Base-by-base conservation (phyloP, 2,888 invertebrate species). In the Epistrophe grossulariae region DNA sequence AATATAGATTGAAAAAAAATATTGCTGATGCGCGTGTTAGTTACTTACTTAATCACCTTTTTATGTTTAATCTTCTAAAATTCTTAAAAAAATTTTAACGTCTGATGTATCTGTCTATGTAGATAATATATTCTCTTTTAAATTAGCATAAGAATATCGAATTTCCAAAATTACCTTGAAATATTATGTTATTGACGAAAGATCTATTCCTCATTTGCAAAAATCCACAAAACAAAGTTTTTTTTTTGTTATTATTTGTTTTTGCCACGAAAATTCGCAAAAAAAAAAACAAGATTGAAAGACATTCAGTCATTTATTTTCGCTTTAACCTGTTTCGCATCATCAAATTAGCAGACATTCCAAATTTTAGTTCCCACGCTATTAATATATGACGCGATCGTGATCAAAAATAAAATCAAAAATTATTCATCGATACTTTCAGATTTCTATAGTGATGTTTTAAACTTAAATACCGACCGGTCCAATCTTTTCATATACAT, bases 301-400 rank as follows among this genome's bases (percentile, higher is more conserved):
- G 70, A 24, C 28, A 52, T 55, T 70, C 70, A 35, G 52, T 55
- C 55, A 81, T 45, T 76, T 28, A 55, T 74, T 52, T 80, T 24
- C 13, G 52, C 11, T 71, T 70, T 70, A 76, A 81, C 81, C 62
- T 52, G 70, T 81, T 81, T 76, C 62, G 28, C 38, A 35, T 55
- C 43, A 35, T 55, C 43, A 71, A 76, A 38, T 38, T 55, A 68
- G 40, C 40, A 62, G 76, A 70, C 76, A 76, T 70, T 70, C 76
- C 76, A 68, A 62, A 81, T 55, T 28, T 17, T 45, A 62, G 70
- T 81, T 81, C 81, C 81, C 81, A 81, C 81, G 81, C 81, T 64
- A 64, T 70, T 57, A 35, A 80, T 50, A 70, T 19, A 24, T 74
- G 74, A 68, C 52, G 74, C 80, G 43, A 80, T 80, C 19, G 50